These are phyloP conservation scores for Columba guinea DNA, from an alignment of 2,797 vertebrate genomes.

Conservation along the genomic window DNA sequence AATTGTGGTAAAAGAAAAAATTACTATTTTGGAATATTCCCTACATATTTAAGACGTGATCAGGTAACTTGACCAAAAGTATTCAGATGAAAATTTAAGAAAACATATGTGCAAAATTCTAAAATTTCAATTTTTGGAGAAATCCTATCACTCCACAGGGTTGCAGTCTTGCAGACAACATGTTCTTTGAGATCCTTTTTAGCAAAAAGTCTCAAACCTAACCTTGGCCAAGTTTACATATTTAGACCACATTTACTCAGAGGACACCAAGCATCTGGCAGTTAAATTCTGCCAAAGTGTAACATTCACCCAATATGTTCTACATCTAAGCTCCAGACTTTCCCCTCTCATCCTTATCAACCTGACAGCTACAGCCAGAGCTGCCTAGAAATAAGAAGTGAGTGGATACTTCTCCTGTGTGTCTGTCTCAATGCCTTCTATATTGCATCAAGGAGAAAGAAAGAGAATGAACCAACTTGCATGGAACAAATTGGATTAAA, in stretches of 20 bases:
- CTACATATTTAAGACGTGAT: background rate
- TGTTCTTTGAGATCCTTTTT: background rate
- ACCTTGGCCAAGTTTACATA: background rate
- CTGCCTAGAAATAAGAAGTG: no score
- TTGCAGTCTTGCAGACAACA: background rate
- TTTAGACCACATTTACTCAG: background rate
- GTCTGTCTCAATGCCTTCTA: no score
- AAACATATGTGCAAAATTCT: background rate
- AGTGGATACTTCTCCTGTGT: no score
- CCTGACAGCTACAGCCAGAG: no score
- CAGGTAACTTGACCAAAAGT: background rate
- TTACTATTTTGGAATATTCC: background rate
- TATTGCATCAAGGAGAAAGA: no score
- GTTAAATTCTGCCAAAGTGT: no score
- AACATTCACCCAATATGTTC: no score
- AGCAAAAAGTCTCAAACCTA: background rate
- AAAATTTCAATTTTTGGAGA: background rate
- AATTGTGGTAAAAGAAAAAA: background rate
- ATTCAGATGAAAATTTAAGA: background rate
- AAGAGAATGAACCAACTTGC: no score
- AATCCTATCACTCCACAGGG: background rate
- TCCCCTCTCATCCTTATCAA: no score
- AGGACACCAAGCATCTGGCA: background rate
- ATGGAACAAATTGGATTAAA: no score
- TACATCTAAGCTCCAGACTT: no score